Base-by-base conservation (phyloP, 92 coral and sea anemone species). In the Scolanthus callimorphus region DNA sequence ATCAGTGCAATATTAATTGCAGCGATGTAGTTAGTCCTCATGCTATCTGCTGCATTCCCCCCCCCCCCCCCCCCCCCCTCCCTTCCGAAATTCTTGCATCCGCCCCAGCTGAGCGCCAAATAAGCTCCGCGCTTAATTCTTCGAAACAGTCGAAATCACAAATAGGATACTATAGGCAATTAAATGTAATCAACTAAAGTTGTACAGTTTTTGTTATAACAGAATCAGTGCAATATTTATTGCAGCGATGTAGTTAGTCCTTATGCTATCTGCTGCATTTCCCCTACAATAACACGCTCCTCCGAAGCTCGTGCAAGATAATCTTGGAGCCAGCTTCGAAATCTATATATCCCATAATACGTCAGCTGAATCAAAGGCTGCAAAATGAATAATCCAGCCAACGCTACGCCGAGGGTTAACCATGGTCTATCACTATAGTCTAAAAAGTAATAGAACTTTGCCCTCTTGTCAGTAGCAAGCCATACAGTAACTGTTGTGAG, bases 361-460 rank as follows among this genome's bases (percentile, higher is more conserved):
- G 70, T 23, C 45, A 78, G 8, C 67, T 78, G 84, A 21, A 63
- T 20, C 38, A 78, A 70, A 52, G 84, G 84, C 21, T 78, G 78
- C 22, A 78, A 37, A 0, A 78, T 38, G 8, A 70, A 17, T 25
- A 54, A 39, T 0, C 69, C 56, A 23, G 26, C 20, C 20, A 70
- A 4, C 21, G 28, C 44, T 12, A 58, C 51, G 25, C 59, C 49
- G 10, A 49, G 44, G 22, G 78, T 78, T 20, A 57, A 20, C 1
- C 73, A 78, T n/a, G 78, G 84, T 1, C 48, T 30, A 24, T 61
- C 39, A 4, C 62, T 25, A 20, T 70, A 78, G 34, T 78, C 69
- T 15, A 78, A 67, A 29, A 78, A 78, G 27, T 30, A 26, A 57
- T 78, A 78, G 48, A 77, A 66, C 25, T 23, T 44, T 20, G 12